Conservation (phyloP, 2,113 vertebrate genomes). For the Dasyurus viverrinus region DNA sequence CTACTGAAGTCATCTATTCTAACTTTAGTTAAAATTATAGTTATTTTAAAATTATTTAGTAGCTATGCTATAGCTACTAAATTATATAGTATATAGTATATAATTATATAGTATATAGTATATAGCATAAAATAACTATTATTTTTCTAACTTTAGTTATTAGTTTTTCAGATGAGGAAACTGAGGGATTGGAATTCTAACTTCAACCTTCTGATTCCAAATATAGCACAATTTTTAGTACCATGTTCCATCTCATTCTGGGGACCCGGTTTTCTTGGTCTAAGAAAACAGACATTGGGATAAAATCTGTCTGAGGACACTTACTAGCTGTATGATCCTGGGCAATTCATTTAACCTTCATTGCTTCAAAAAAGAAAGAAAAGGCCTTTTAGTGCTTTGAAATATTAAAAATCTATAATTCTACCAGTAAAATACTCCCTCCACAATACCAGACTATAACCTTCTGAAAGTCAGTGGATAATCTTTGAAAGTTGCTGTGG, state of each 20-base stretch:
- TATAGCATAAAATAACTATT: too few relatives aligned
- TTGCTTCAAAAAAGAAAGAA: not conserved
- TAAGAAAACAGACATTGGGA: not conserved
- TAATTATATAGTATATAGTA: too few relatives aligned
- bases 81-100: too few relatives aligned
- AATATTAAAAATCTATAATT: not conserved
- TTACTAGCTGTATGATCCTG: too few relatives aligned
- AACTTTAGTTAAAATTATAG: too few relatives aligned
- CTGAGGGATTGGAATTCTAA: not conserved
- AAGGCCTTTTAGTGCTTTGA: not conserved
- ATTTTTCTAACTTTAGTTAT: too few relatives aligned
- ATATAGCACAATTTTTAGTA: not conserved
- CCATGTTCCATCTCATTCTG: not conserved
- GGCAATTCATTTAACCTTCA: too few relatives aligned
- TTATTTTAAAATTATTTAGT: too few relatives aligned
- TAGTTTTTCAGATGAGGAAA: not conserved
- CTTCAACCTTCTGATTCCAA: not conserved
- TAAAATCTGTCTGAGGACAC: too few relatives aligned
- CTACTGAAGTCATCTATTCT: not conserved
- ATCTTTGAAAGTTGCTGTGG: not conserved
- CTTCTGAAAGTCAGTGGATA: not conserved
- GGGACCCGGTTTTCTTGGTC: not conserved
- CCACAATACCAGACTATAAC: not conserved
- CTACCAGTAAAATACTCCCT: not conserved
- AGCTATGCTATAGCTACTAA: too few relatives aligned